These are phyloP conservation scores for Limnephilus lunatus DNA, from an alignment of 2,888 invertebrate species.

Conservation along the genomic window DNA sequence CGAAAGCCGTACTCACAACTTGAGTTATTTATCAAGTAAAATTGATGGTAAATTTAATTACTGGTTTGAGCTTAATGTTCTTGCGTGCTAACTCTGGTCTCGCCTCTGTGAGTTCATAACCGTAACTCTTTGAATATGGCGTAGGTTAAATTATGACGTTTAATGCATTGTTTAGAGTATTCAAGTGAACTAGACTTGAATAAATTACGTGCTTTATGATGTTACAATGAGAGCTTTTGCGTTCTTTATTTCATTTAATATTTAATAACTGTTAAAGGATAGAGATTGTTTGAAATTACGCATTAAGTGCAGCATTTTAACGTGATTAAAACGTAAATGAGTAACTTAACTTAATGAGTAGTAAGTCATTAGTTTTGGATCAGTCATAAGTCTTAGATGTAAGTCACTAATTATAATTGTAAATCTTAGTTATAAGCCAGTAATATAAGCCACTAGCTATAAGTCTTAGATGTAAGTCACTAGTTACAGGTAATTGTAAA, in stretches of 20 bases:
- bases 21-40: slow-evolving; percentile 57
- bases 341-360: too few relatives aligned
- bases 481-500: too few relatives aligned
- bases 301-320: neutral
- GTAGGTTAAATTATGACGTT: slow-evolving; percentile 44
- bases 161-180: slow-evolving; percentile 26
- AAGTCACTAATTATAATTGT: too few relatives aligned
- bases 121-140: slow-evolving; percentile 18
- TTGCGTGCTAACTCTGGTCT: slow-evolving; percentile 50
- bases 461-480: too few relatives aligned
- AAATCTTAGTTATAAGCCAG: too few relatives aligned
- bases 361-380: too few relatives aligned
- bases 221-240: slow-evolving; percentile 9
- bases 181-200: slow-evolving; percentile 4
- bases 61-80: slow-evolving; percentile 53
- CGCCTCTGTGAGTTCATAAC: slow-evolving; percentile 34
- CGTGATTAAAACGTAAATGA: neutral
- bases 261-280: neutral
- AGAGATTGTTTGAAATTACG: neutral
- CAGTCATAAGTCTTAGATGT: too few relatives aligned
- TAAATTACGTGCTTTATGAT: slow-evolving; percentile 30
- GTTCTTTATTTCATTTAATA: neutral
- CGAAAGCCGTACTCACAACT: slow-evolving; percentile 41
- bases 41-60: slow-evolving; percentile 60
- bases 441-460: too few relatives aligned